Base-by-base conservation (phyloP, 2,797 vertebrate genomes). In the Enteromius viviparus region DNA sequence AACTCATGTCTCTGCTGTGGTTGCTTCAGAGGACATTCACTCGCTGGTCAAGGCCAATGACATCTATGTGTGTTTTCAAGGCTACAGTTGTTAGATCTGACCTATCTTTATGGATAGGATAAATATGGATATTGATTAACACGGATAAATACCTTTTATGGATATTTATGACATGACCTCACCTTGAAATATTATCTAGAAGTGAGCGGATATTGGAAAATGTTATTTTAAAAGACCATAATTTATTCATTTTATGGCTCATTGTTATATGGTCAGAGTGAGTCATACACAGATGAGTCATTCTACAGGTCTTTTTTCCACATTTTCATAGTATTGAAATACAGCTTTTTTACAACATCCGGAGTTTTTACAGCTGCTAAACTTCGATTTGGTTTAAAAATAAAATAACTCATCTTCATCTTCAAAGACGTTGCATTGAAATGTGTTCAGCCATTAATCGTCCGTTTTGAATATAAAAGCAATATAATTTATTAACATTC, bases 161-260 rank as follows among this genome's bases (percentile, higher is more conserved):
- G 10, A 37, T 34, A 74, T 85, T 40, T 83, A 62, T 62, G 82
- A 6, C 85, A 87, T 80, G 76, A 82, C 47, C 47, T 88, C 78
- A 88, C 89, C 85, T 89, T 87, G 53, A n/a, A 66, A 71, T 84
- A 82, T 64, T 23, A 81, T 83, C 83, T 76, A 76, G 60, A 76
- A 53, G 14, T 58, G 58, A 21, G 42, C 2, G 37, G 21, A 76
- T 65, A 79, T 49, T 85, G 80, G 74, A 40, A 82, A 68, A 75
- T 68, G 12, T 69, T 76, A 71, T 77, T 58, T 70, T 29, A 21
- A 34, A n/a, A 69, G 23, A 12, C 78, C 55, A 14, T 32, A 29
- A 62, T 64, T 60, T 58, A 34, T 58, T 70, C 14, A 69, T 53
- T 42, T 55, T 53, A 29, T 21, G 26, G 32, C 9, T 68, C 69